phyloP scores from a whole-genome alignment of 2,113 vertebrate genomes.

The Noctilio leporinus region DNA sequence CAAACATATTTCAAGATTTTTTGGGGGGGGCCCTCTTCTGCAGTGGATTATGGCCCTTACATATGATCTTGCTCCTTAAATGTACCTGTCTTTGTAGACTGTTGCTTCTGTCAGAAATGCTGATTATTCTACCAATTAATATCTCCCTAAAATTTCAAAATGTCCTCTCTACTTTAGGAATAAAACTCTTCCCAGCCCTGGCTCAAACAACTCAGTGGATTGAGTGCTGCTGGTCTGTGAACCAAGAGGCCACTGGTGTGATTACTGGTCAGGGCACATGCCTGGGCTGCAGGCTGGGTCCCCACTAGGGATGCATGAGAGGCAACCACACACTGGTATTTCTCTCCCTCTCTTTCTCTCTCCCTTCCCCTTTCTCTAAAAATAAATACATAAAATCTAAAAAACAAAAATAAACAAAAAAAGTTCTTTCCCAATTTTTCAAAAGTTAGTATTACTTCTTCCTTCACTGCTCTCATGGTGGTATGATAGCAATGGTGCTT shows the following conservation, averaged over 20 bases:
- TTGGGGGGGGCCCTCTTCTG: not conserved
- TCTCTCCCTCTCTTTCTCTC: no score
- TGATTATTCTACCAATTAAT: not conserved
- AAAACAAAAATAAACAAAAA: no score
- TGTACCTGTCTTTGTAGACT: not conserved
- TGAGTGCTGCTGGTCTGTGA: no score
- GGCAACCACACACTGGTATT: no score
- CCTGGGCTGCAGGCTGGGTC: no score
- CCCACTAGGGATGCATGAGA: no score
- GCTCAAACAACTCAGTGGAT: no score
- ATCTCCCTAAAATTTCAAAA: slow-evolving; percentile 1
- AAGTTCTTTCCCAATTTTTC: not conserved
- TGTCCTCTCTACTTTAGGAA: not conserved
- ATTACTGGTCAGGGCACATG: no score
- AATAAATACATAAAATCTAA: no score
- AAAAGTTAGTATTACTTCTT: not conserved
- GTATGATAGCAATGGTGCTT: not conserved
- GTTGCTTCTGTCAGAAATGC: not conserved
- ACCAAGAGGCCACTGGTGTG: no score
- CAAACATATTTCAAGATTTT: not conserved
- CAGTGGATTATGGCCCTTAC: not conserved
- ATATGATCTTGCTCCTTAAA: not conserved
- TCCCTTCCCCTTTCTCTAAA: no score
- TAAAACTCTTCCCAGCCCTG: not conserved
- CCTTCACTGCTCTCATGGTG: not conserved